phyloP scores from a whole-genome alignment of 2,113 vertebrate genomes.

The Chlamydotis undulata region DNA sequence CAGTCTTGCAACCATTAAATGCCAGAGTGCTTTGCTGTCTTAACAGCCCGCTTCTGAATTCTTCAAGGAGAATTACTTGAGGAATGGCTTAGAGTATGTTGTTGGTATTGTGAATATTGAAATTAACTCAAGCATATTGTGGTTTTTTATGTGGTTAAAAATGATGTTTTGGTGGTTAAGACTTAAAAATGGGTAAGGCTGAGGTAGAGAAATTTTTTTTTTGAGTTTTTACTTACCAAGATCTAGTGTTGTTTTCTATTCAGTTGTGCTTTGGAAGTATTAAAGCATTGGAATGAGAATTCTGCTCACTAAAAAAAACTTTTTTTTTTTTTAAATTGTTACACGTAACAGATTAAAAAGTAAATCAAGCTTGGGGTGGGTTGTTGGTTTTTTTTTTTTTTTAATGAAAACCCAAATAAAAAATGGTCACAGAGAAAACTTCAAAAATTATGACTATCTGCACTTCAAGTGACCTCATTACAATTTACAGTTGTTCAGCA shows the following conservation, averaged over 20 bases:
- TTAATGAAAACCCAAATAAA: background rate
- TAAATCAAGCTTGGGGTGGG: background rate
- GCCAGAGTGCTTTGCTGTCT: background rate
- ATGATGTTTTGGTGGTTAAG: background rate
- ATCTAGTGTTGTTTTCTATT: background rate
- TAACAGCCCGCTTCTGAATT: background rate
- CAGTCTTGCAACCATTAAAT: background rate
- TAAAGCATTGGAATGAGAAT: background rate
- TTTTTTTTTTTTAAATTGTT: no score
- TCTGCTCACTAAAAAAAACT: background rate
- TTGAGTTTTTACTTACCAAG: background rate
- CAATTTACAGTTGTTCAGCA: background rate
- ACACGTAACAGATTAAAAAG: background rate
- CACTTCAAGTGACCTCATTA: background rate
- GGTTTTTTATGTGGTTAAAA: background rate
- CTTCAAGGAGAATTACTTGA: background rate
- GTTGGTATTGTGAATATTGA: background rate
- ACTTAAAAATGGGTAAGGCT: background rate
- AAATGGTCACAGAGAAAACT: background rate
- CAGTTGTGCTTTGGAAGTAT: background rate
- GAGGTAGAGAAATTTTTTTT: background rate
- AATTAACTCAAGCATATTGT: background rate
- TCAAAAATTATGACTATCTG: background rate
- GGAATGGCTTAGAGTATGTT: background rate
- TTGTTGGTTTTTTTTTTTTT: background rate